Evolutionary conservation across 2,113 vertebrate species (phyloP), one percentile per base, ranked within the genome.

Genomic region (Leptocoma aspasia): DNA sequence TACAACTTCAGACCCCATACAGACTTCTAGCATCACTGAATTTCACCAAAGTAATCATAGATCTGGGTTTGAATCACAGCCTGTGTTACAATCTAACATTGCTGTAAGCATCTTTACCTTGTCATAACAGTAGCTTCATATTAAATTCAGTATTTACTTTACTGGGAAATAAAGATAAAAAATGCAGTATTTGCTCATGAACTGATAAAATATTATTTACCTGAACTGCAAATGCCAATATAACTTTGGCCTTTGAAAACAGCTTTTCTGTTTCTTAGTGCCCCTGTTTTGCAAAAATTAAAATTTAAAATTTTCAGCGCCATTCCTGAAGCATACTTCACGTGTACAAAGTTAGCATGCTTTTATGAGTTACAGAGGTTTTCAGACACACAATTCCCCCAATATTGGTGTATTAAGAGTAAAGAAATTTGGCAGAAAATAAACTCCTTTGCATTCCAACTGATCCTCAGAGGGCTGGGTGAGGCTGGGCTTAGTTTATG

Each of bases 81-180:
- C 61, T 42, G 8, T 72, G 26, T 85, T 76, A 64, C 49, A 93
- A 61, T 65, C 31, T 76, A 60, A 54, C 75, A 85, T 90, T 83
- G 42, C 82, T 93, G 28, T 80, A 90, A 95, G 63, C 85, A 80
- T 50, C 57, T 94, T 88, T 65, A 35, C 63, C 15, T 59, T 86
- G 35, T 80, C 54, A 66, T 30, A 57, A 44, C n/a, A 9, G 82
- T 63, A 80, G 33, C 50, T 88, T 93, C 45, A 73, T 92, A 88
- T 86, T 88, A 88, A 79, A 93, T 86, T 80, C 71, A 77, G 12
- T 64, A 63, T 80, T 94, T 89, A 45, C 24, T 78, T 94, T 76
- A 45, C 61, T 69, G 49, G 21, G 45, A 86, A 93, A 87, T 41
- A 85, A 89, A 83, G 65, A 81, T 41, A 11, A 90, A 75, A 92